These are phyloP conservation scores for Glaucopsyche alexis DNA, from an alignment of 2,888 invertebrate genomes.

Conservation along the genomic window DNA sequence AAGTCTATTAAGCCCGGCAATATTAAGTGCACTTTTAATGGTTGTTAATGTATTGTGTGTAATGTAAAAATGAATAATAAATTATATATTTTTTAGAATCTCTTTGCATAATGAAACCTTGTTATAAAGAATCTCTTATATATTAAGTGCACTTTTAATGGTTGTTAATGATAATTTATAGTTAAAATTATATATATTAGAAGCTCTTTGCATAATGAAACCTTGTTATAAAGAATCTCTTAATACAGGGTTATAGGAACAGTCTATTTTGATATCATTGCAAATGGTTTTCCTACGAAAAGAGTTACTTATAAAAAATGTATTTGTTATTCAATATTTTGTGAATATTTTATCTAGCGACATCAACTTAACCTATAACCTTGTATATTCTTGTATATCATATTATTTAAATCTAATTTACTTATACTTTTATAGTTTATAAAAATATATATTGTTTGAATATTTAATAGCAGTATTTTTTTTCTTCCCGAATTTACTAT, in stretches of 20 bases:
- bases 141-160: conserved; percentile 1
- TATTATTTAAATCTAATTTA: too few species aligned
- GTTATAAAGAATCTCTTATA: not conserved
- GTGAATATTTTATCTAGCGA: too few species aligned
- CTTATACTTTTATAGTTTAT: too few species aligned
- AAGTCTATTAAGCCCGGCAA: not conserved
- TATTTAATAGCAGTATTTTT: not conserved
- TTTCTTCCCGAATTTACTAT: not conserved
- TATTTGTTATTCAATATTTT: too few species aligned
- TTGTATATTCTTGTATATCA: too few species aligned
- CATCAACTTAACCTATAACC: too few species aligned
- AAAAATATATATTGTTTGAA: too few species aligned
- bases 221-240: not conserved
- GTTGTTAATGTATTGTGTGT: too few species aligned
- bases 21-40: not conserved
- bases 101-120: not conserved
- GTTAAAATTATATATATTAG: not conserved
- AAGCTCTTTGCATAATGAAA: not conserved
- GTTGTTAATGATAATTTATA: not conserved
- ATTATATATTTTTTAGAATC: not conserved
- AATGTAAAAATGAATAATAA: not conserved
- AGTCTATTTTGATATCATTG: too few species aligned
- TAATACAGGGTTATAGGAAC: not conserved
- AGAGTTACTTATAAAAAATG: too few species aligned
- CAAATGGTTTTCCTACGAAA: too few species aligned